phyloP scores from a whole-genome alignment of 2,797 vertebrate genomes.

The Silurus lanzhouensis region DNA sequence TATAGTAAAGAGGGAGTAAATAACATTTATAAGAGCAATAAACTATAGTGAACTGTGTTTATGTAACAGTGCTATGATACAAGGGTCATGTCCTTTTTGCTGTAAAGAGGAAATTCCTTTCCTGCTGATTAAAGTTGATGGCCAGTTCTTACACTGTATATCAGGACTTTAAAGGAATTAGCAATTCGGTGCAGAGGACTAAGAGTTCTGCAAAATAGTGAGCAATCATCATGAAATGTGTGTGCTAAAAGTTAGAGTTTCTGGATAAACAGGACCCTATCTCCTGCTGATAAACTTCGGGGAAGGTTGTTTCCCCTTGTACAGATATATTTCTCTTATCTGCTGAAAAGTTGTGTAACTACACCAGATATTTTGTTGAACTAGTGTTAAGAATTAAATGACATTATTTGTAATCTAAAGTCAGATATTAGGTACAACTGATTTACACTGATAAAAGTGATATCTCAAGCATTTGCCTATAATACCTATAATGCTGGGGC shows the following conservation, averaged over 20 bases:
- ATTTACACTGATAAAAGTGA: not conserved
- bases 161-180: conserved; percentile 17
- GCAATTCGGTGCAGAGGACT: not conserved
- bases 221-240: conserved; percentile 16
- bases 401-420: not conserved
- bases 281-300: conserved; percentile 23
- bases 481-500: not conserved
- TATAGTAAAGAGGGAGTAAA: not conserved
- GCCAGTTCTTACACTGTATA: conserved; percentile 35
- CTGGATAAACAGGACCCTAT: not conserved
- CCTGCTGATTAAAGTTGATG: conserved; percentile 22
- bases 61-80: not conserved
- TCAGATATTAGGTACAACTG: not conserved
- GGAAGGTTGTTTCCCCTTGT: conserved; percentile 1
- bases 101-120: conserved; percentile 47
- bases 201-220: conserved; percentile 8
- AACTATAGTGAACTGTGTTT: conserved; percentile 1
- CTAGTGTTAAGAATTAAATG: not conserved
- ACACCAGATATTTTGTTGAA: conserved; percentile 3
- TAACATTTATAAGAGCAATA: not conserved
- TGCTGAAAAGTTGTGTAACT: not conserved
- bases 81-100: not conserved
- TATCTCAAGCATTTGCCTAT: not conserved
- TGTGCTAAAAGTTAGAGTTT: not conserved
- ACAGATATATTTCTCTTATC: conserved; percentile 19